Percentiles rank a stretch among this genome's conserved stretches.
phyloP scores from a whole-genome alignment of 2,113 vertebrate genomes.

The Chlamydotis undulata region DNA sequence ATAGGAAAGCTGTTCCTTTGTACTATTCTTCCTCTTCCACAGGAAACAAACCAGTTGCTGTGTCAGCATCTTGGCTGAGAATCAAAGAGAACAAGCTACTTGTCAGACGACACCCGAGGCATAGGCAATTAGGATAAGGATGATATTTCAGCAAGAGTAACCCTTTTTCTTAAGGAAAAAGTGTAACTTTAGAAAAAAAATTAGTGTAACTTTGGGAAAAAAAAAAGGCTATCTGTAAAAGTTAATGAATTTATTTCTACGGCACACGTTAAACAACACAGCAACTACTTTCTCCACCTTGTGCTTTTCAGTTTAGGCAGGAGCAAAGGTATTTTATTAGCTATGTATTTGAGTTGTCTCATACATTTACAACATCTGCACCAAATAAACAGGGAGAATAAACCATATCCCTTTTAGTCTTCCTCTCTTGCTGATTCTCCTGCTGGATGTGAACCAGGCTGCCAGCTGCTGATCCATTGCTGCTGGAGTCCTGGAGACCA shows the following conservation, averaged over 20 bases:
- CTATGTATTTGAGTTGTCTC: neutral
- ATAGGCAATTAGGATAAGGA: neutral
- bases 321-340: neutral
- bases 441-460: neutral
- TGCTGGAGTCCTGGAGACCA: neutral
- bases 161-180: neutral
- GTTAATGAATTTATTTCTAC: neutral
- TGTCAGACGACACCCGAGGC: neutral
- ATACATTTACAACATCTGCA: neutral
- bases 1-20: neutral
- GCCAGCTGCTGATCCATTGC: neutral
- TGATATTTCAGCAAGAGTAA: neutral
- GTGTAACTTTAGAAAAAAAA: neutral
- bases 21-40: constrained; percentile 17
- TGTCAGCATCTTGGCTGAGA: constrained; percentile 33
- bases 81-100: constrained; percentile 14
- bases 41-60: constrained; percentile 21
- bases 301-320: neutral
- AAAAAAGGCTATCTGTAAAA: neutral
- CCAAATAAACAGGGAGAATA: neutral
- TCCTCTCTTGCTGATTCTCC: accelerated
- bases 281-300: neutral
- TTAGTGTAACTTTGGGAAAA: neutral
- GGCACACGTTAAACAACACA: neutral
- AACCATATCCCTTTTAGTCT: neutral